Conservation (phyloP, 23 tunicate genomes). For the Styela plicata region DNA sequence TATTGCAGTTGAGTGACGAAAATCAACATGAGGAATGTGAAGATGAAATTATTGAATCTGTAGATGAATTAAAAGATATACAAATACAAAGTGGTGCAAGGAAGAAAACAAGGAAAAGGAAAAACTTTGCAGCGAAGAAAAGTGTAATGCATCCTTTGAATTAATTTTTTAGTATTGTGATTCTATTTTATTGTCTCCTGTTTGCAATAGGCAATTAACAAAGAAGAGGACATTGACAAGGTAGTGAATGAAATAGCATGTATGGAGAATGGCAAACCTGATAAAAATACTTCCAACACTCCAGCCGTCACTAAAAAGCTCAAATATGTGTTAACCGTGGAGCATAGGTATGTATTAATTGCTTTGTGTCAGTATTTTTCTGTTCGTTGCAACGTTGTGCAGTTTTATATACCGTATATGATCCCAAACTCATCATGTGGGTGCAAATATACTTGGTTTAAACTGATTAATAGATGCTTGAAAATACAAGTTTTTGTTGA, state of each 20-base stretch:
- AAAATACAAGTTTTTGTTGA: too few species aligned
- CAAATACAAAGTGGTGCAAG: constrained; percentile 10
- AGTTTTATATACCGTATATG: too few species aligned
- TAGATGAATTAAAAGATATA: neutral
- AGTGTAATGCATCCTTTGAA: too few species aligned
- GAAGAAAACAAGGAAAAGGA: constrained; percentile 26
- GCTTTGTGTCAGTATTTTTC: too few species aligned
- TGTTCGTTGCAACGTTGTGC: too few species aligned
- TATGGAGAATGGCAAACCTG: neutral
- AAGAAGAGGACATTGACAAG: constrained; percentile 39
- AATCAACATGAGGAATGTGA: constrained; percentile 4
- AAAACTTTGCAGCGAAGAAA: neutral
- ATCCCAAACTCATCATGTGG: too few species aligned
- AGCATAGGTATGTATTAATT: constrained; percentile 36
- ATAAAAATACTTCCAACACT: neutral
- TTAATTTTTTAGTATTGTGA: too few species aligned
- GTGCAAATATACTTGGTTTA: too few species aligned
- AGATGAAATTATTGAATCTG: neutral
- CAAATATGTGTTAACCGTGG: constrained; percentile 39
- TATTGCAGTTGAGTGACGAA: neutral
- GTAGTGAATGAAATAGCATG: constrained; percentile 18
- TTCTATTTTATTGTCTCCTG: too few species aligned
- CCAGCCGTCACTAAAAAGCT: neutral
- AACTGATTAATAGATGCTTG: too few species aligned
- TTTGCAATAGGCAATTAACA: neutral